Base-by-base conservation (phyloP, 2,797 vertebrate genomes). In the Cyprinodon diabolis region DNA sequence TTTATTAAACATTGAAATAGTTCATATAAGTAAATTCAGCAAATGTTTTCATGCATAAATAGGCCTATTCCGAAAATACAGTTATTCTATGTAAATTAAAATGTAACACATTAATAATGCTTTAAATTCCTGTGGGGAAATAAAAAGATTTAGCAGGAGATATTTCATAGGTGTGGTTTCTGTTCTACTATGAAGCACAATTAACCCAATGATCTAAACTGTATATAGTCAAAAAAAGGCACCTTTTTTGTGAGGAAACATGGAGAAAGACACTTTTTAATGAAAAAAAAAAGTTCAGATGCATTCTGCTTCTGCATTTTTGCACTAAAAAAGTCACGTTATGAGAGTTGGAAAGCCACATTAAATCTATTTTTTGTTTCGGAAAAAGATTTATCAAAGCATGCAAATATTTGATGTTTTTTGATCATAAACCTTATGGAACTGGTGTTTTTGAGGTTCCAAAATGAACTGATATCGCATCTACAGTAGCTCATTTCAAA, bases 311-410 rank as follows among this genome's bases (percentile, higher is more conserved):
- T 47, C 43, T 14, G 62, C 62, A 65, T 12, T 45, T 63, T 43
- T 63, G 60, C 60, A 45, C 21, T 63, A 43, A 63, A 12, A 12
- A 6, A 1, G 62, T 65, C 62, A 47, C 21, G 7, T 23, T 21
- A n/a, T 13, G 6, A 65, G 54, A 55, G 40, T 45, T 65, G 43
- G 40, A 23, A 45, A 45, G 40, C 43, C 21, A 47, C 62, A 65
- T 65, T 65, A 65, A 65, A 47, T 65, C 62, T 65, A 47, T 65
- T 65, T 51, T 56, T 45, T 43, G 60, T 63, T 65, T 45, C 37
- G 45, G 62, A 65, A 40, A 45, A 65, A 45, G 5, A 65, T 65
- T 65, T 65, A 45, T 2, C 12, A 65, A 45, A 37, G 9, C 11
- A 65, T 65, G n/a, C 10, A 65, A 63, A 23, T 65, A 6, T 23